phyloP scores from a whole-genome alignment of 1,140 invertebrate species.

The Brachionus koreanus region DNA sequence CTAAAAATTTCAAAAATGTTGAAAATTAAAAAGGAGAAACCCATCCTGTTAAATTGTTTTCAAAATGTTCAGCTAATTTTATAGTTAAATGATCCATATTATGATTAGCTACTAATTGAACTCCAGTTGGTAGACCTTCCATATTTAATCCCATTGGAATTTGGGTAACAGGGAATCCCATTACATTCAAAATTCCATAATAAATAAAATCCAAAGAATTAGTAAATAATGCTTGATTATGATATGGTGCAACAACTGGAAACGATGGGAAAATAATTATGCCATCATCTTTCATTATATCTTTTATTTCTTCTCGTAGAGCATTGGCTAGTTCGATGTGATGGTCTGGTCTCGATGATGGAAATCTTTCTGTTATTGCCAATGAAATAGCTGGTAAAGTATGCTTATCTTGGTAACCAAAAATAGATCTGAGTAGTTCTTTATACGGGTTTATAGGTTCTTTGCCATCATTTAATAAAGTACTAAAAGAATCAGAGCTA shows the following conservation, averaged over 20 bases:
- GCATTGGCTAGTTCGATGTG: constrained; percentile 49
- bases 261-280: constrained; percentile 79
- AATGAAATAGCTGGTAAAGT: constrained; percentile 78
- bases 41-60: constrained; percentile 52
- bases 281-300: constrained; percentile 65
- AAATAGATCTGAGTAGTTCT: constrained; percentile 52
- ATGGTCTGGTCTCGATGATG: constrained; percentile 34
- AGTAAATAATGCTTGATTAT: constrained; percentile 72
- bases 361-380: constrained; percentile 66
- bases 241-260: constrained; percentile 76
- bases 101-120: constrained; percentile 75
- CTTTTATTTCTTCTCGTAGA: constrained; percentile 52
- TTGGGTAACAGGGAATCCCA: constrained; percentile 78
- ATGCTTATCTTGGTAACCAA: constrained; percentile 65
- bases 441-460: constrained; percentile 52
- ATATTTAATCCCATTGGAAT: constrained; percentile 77
- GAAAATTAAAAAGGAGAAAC: constrained; percentile 23
- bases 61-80: constrained; percentile 76
- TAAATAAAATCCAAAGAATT: constrained; percentile 78
- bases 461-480: constrained; percentile 49
- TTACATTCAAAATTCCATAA: constrained; percentile 79
- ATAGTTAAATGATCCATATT: constrained; percentile 75
- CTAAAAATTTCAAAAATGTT: not conserved
- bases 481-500: constrained; percentile 48
- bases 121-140: constrained; percentile 79